These are phyloP conservation scores for Monochamus saltuarius DNA, from an alignment of 1,140 invertebrate species.

Conservation along the genomic window DNA sequence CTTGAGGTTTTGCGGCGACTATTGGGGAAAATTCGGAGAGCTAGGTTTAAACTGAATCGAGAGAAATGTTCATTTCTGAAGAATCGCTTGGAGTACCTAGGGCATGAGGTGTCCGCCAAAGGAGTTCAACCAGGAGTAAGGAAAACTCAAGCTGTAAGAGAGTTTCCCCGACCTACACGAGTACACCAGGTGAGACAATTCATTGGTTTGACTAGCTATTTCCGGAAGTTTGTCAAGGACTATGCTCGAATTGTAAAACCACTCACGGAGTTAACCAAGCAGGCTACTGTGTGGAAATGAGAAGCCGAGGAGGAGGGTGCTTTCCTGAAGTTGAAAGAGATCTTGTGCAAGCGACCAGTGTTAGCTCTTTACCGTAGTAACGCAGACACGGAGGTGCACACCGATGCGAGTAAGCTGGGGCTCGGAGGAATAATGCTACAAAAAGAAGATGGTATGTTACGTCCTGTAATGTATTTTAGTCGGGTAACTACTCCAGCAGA, in stretches of 20 bases:
- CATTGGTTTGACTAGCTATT: slow-evolving; percentile 4
- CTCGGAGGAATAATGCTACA: slow-evolving; percentile 46
- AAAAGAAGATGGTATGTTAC: slow-evolving; percentile 46
- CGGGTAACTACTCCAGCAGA: slow-evolving; percentile 46
- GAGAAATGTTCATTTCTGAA: too few species aligned
- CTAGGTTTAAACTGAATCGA: too few species aligned
- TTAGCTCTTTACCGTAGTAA: slow-evolving; percentile 42
- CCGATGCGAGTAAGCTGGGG: slow-evolving; percentile 43
- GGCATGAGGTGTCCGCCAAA: not conserved
- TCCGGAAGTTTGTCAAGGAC: slow-evolving; percentile 9
- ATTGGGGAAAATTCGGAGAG: too few species aligned
- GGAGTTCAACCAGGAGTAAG: not conserved
- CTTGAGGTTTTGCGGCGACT: too few species aligned
- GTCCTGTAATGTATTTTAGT: slow-evolving; percentile 50
- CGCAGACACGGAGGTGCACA: slow-evolving; percentile 38
- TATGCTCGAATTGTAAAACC: slow-evolving; percentile 2
- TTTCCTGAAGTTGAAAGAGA: not conserved
- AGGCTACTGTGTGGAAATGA: not conserved
- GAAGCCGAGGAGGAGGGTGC: not conserved
- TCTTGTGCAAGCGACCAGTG: slow-evolving; percentile 32
- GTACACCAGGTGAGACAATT: slow-evolving; percentile 1
- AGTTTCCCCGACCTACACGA: slow-evolving; percentile 2
- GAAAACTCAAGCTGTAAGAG: slow-evolving; percentile 2
- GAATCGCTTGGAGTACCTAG: too few species aligned
- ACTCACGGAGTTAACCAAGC: not conserved